A percentile compares a stretch with the other conserved stretches of the same genome.
phyloP scores from a whole-genome alignment of 1,140 invertebrate species.

The Drosophila bifasciata region DNA sequence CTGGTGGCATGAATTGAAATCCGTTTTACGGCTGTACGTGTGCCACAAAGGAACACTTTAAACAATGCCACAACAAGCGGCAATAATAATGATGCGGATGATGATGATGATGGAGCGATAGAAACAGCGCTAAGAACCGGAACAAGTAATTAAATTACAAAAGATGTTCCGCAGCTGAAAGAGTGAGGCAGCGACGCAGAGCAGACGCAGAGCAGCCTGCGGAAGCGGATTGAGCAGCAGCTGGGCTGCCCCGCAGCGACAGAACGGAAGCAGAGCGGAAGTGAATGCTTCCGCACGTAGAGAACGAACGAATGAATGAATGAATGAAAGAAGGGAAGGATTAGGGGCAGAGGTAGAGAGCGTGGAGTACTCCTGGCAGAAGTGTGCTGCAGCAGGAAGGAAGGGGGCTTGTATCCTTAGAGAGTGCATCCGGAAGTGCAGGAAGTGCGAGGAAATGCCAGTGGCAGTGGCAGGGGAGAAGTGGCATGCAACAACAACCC shows the following conservation, averaged over 20 bases:
- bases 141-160: conserved; percentile 77
- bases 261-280: conserved; percentile 71
- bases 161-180: conserved; percentile 58
- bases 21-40: conserved; percentile 51
- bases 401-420: conserved; percentile 1
- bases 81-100: conserved; percentile 21
- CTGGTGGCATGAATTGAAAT: conserved; percentile 39
- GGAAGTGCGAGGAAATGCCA: conserved; percentile 26
- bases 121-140: conserved; percentile 77
- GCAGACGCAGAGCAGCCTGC: conserved; percentile 15
- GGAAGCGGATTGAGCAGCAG: conserved; percentile 56
- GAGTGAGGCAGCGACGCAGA: not conserved
- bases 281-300: conserved; percentile 78
- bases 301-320: conserved; percentile 37
- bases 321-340: not conserved
- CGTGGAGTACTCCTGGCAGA: conserved; percentile 35
- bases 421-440: conserved; percentile 42
- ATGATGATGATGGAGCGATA: conserved; percentile 48
- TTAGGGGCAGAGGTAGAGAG: conserved; percentile 1
- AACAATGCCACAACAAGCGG: conserved; percentile 51
- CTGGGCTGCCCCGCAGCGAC: conserved; percentile 21
- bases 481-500: conserved; percentile 19
- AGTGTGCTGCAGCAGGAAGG: conserved; percentile 33
- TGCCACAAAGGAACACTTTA: conserved; percentile 67
- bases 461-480: conserved; percentile 1